Percentiles rank a stretch among this genome's conserved stretches.
These are phyloP conservation scores for Ormyrus labotus DNA, from an alignment of 2,888 invertebrate species.

Conservation along the genomic window DNA sequence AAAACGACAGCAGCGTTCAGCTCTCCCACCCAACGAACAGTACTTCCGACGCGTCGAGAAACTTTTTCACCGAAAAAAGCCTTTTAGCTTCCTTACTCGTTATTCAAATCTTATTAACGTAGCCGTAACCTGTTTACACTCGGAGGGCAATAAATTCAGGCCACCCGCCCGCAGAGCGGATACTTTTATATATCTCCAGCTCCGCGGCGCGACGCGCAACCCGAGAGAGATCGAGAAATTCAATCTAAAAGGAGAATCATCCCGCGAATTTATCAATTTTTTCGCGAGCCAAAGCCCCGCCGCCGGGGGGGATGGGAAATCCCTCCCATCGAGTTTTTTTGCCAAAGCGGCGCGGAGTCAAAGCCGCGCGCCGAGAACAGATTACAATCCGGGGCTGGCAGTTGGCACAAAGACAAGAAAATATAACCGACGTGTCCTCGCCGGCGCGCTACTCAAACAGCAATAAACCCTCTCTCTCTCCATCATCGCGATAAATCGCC, in stretches of 20 bases:
- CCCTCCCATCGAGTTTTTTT: not conserved
- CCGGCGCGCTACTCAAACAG: slow-evolving; percentile 48
- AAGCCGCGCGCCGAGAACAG: slow-evolving; percentile 27
- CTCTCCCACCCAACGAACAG: no score
- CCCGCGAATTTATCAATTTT: slow-evolving; percentile 37
- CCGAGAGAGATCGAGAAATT: slow-evolving; percentile 8
- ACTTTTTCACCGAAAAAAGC: no score
- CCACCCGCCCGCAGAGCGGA: no score
- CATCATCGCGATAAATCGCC: slow-evolving; percentile 51
- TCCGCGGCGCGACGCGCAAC: not conserved
- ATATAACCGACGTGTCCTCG: slow-evolving; percentile 41
- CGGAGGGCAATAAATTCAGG: no score
- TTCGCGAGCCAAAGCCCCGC: not conserved
- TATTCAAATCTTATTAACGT: no score
- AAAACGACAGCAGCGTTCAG: no score
- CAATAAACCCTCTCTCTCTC: slow-evolving; percentile 47
- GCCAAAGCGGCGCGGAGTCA: slow-evolving; percentile 13
- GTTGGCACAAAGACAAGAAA: slow-evolving; percentile 54
- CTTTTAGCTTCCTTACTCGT: no score
- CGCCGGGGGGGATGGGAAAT: no score
- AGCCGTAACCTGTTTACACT: no score
- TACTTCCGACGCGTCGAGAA: no score
- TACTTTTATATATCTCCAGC: no score
- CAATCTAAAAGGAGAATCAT: slow-evolving; percentile 38
- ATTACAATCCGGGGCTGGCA: slow-evolving; percentile 44